Base-by-base conservation (phyloP, 2,888 invertebrate species). In the Galerucella calmariensis region DNA sequence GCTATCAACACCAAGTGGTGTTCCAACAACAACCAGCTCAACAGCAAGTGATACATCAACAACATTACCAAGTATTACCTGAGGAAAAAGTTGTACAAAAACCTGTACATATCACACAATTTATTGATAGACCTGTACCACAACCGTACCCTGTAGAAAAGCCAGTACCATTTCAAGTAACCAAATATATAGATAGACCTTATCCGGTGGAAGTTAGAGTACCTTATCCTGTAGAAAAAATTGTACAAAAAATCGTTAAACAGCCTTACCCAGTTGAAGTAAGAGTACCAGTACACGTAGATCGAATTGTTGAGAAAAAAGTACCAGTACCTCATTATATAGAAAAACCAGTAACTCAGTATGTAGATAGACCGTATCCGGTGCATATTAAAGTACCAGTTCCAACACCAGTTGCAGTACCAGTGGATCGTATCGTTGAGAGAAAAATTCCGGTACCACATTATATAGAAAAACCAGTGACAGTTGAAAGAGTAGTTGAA, bases 321-420 rank as follows among this genome's bases (percentile, higher is more conserved):
- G 67, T 72, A 74, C 90, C 90, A 0, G 89, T 91, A 75, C 90
- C 91, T 79, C 86, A 65, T 72, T 86, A 67, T 80, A 84, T 88
- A 0, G 91, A 90, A 66, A 89, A 89, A 74, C 90, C 90, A 0
- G 89, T 91, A 76, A 90, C 91, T 78, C 85, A 62, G 72, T 86
- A 66, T 81, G 84, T 88, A 0, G 91, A 90, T 67, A 89, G 89
- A 1, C 90, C 90, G 11, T 67, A 70, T 16, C 71, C 76, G 0
- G 79, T 89, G 87, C 69, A 69, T 35, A 53, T 69, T 14, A n/a
- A 69, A 69, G 69, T 69, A 61, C 86, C 87, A 0, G 85, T 87
- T 76, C 85, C 90, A 0, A 89, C 91, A 0, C 88, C 88, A 44
- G 87, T 90, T 20, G 79, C 79, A 53, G 82, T 84, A 53, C 84